A percentile compares a stretch with the other conserved stretches of the same genome.
These are phyloP conservation scores for Luscinia luscinia DNA, from an alignment of 2,797 vertebrate genomes.

Conservation along the genomic window DNA sequence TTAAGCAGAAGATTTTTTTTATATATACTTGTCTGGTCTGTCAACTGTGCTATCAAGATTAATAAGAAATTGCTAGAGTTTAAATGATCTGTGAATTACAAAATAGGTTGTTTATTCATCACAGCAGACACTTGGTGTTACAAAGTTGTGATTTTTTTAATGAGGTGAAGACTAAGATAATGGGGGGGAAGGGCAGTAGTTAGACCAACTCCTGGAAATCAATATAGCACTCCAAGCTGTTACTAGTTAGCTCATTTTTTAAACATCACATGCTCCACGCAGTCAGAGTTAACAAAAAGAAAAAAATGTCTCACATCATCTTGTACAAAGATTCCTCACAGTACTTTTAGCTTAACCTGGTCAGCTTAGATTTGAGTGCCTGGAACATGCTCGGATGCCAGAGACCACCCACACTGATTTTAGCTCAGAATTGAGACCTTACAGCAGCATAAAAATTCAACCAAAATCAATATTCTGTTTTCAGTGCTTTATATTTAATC, in stretches of 20 bases:
- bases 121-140: conserved; percentile 34
- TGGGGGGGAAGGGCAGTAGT: background rate
- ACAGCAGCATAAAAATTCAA: background rate
- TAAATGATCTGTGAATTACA: conserved; percentile 61
- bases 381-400: background rate
- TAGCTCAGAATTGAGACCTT: background rate
- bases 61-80: conserved; percentile 44
- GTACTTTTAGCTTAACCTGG: background rate
- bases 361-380: background rate
- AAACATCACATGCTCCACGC: background rate
- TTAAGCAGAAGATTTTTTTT: background rate
- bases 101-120: conserved; percentile 66
- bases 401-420: background rate
- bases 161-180: conserved; percentile 25
- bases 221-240: background rate
- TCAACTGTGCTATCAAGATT: conserved; percentile 43
- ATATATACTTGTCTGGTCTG: conserved; percentile 23
- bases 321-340: background rate
- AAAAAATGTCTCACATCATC: background rate
- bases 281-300: background rate
- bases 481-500: conserved; percentile 41
- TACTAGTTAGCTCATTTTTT: background rate
- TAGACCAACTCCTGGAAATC: background rate
- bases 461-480: conserved; percentile 43
- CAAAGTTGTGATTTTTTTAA: conserved; percentile 63